Percentiles rank a stretch among this genome's conserved stretches.
Evolutionary conservation across 2,888 invertebrate genomes (phyloP).

Genomic region (Hydrotaea diabolus): DNA sequence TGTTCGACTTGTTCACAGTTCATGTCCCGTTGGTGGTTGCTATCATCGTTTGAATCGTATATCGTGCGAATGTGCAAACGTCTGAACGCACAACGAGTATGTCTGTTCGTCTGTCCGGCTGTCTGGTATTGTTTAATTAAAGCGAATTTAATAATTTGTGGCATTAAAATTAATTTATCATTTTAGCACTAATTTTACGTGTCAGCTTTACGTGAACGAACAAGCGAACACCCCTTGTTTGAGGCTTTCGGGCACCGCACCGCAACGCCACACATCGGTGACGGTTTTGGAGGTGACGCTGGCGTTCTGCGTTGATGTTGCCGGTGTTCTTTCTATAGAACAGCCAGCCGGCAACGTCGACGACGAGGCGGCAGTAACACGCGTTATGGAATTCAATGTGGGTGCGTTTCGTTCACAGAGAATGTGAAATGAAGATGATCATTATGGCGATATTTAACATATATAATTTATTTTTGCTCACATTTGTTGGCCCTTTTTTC

Average conservation of each 20-base stretch:
- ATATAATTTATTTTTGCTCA: neutral
- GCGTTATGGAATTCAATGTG: slow-evolving; percentile 18
- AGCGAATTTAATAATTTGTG: slow-evolving; percentile 45
- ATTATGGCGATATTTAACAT: slow-evolving; percentile 2
- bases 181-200: slow-evolving; percentile 49
- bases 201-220: slow-evolving; percentile 39
- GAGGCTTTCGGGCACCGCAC: neutral
- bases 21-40: neutral
- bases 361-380: neutral
- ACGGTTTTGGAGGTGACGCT: neutral
- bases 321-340: neutral
- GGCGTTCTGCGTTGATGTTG: neutral
- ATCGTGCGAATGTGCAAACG: too few species aligned
- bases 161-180: slow-evolving; percentile 50
- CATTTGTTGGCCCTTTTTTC: neutral
- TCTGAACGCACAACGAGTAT: too few species aligned
- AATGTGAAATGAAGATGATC: neutral
- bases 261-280: neutral
- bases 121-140: slow-evolving; percentile 47
- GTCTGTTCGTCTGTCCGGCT: neutral
- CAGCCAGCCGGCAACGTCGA: too few species aligned
- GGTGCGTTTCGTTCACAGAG: slow-evolving; percentile 2
- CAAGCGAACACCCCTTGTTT: neutral
- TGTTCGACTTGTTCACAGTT: neutral
- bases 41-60: neutral